Percentiles rank a stretch among this genome's conserved stretches.
Evolutionary conservation across 1,140 invertebrate species (phyloP).

Genomic region (Cyrtorhinus lividipennis): DNA sequence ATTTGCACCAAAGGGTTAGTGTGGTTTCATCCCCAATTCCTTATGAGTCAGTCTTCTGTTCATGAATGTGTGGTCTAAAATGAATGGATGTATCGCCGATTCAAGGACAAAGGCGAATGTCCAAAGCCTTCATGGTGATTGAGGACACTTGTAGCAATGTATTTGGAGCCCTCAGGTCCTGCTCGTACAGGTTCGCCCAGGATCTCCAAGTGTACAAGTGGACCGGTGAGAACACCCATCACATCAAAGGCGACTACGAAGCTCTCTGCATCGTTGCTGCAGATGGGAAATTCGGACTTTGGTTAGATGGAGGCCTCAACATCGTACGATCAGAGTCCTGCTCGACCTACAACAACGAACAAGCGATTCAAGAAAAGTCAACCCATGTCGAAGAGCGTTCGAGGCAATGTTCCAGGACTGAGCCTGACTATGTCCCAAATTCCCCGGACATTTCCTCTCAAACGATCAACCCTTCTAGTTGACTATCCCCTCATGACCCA

Average conservation of each 20-base stretch:
- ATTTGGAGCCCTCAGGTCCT: conserved; percentile 94
- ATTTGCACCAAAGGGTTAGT: no score
- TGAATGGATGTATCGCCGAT: no score
- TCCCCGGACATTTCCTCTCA: no score
- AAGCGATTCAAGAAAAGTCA: not conserved
- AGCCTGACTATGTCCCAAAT: no score
- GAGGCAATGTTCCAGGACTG: no score
- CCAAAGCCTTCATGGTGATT: conserved; percentile 83
- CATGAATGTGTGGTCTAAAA: no score
- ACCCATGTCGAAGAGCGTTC: no score
- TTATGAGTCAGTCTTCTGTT: no score
- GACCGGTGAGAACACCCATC: conserved; percentile 97
- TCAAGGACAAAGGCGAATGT: conserved; percentile 80
- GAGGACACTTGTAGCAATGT: conserved; percentile 87
- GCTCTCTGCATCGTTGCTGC: conserved; percentile 92
- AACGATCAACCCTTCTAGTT: no score
- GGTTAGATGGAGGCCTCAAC: conserved; percentile 93
- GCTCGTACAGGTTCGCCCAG: conserved; percentile 82
- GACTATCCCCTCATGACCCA: no score
- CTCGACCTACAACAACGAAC: conserved; percentile 90
- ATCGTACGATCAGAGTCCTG: conserved; percentile 86
- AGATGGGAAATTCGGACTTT: conserved; percentile 92
- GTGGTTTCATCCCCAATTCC: no score
- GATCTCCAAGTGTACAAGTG: conserved; percentile 86
- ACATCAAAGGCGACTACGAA: conserved; percentile 92